These are phyloP conservation scores for Pammene aurita DNA, from an alignment of 2,888 invertebrate genomes.

Conservation along the genomic window DNA sequence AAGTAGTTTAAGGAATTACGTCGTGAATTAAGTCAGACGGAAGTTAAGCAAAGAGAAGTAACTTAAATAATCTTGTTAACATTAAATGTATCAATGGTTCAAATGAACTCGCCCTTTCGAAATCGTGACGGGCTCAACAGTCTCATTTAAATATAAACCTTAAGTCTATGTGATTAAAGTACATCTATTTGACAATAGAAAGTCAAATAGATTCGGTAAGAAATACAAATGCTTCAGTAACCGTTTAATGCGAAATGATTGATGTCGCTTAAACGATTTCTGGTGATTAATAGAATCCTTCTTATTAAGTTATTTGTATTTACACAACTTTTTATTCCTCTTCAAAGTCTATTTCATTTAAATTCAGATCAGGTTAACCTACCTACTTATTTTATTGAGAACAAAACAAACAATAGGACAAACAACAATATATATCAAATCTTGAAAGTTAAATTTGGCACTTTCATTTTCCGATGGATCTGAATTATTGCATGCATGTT, in stretches of 20 bases:
- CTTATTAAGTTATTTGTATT: too few relatives aligned
- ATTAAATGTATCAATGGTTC: too few relatives aligned
- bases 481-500: too few relatives aligned
- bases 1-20: slow-evolving; percentile 74
- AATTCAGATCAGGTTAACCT: too few relatives aligned
- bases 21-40: slow-evolving; percentile 22
- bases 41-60: not conserved
- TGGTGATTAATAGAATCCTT: too few relatives aligned
- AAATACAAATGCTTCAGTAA: not conserved
- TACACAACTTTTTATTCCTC: too few relatives aligned
- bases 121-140: not conserved
- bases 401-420: too few relatives aligned
- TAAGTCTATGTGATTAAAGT: not conserved
- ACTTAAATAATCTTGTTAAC: not conserved
- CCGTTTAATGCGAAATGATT: not conserved
- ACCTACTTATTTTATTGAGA: too few relatives aligned
- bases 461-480: too few relatives aligned
- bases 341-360: too few relatives aligned
- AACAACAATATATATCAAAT: too few relatives aligned
- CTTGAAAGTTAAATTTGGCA: too few relatives aligned
- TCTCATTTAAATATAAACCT: not conserved
- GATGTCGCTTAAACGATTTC: not conserved
- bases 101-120: not conserved
- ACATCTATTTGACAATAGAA: not conserved
- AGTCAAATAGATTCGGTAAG: not conserved